Evolutionary conservation across 2,113 vertebrate genomes (phyloP).

Genomic region (Apeltes quadracus): DNA sequence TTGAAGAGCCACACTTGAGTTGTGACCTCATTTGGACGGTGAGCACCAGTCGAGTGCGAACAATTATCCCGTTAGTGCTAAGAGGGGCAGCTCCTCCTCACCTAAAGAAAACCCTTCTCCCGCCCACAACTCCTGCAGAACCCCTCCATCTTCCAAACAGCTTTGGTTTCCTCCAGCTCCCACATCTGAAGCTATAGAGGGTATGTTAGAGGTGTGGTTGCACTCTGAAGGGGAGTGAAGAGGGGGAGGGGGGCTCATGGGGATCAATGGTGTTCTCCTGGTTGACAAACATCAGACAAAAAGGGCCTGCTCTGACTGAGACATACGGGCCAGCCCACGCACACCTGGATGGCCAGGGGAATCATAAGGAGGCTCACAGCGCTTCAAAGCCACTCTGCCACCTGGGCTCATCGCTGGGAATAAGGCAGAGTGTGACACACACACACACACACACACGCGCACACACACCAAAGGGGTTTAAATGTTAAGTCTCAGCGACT

Average conservation of each 20-base stretch:
- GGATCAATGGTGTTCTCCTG: constrained; percentile 90
- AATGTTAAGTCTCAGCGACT: constrained; percentile 62
- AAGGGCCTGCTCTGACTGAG: constrained; percentile 82
- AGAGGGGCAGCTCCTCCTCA: constrained; percentile 84
- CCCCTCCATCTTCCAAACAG: constrained; percentile 42
- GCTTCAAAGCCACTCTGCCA: constrained; percentile 80
- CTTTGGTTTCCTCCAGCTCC: constrained; percentile 87
- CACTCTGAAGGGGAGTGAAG: constrained; percentile 30
- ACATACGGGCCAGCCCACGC: constrained; percentile 90
- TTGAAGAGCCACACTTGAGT: constrained; percentile 92
- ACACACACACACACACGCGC: constrained; percentile 44
- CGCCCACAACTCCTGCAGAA: constrained; percentile 77
- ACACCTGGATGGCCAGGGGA: constrained; percentile 87
- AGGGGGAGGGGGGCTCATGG: constrained; percentile 77
- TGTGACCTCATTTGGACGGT: constrained; percentile 92
- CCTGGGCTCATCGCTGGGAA: constrained; percentile 71
- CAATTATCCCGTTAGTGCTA: constrained; percentile 95
- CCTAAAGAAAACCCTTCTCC: constrained; percentile 83
- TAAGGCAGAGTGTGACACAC: constrained; percentile 20
- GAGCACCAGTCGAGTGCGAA: constrained; percentile 91
- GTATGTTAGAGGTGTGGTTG: constrained; percentile 82
- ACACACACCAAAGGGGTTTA: constrained; percentile 58
- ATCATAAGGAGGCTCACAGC: constrained; percentile 67
- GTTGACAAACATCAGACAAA: constrained; percentile 93
- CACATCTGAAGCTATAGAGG: constrained; percentile 83